A percentile compares a stretch with the other conserved stretches of the same genome.
Evolutionary conservation across 2,888 invertebrate genomes (phyloP).

Genomic region (Celastrina argiolus): DNA sequence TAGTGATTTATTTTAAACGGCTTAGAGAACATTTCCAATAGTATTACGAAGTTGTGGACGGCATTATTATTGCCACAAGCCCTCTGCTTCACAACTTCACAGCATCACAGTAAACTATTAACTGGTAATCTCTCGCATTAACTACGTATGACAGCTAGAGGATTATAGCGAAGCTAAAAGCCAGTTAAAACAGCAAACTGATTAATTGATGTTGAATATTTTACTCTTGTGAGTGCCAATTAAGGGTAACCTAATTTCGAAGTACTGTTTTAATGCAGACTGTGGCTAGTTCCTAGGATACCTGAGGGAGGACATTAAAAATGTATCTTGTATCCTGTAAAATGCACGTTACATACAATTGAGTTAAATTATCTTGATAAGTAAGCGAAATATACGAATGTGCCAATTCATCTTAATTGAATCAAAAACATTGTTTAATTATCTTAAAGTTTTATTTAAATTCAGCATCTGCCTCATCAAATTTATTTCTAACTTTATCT

Average conservation of each 20-base stretch:
- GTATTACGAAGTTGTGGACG: neutral
- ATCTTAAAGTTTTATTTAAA: neutral
- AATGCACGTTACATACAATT: too few relatives aligned
- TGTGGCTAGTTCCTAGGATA: too few relatives aligned
- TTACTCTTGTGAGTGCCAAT: too few relatives aligned
- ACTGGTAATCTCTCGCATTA: neutral
- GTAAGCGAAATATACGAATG: neutral
- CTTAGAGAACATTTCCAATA: neutral
- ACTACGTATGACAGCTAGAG: constrained; percentile 3
- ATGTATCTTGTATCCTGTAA: too few relatives aligned
- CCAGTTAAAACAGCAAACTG: neutral
- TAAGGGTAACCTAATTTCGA: too few relatives aligned
- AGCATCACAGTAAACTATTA: constrained; percentile 5
- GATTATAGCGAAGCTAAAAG: neutral
- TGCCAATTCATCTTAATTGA: neutral
- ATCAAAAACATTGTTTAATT: neutral
- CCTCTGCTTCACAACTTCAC: constrained; percentile 3
- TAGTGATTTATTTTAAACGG: neutral
- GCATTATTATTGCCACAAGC: neutral
- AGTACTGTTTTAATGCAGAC: too few relatives aligned
- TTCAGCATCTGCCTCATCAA: neutral
- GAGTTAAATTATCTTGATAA: too few relatives aligned
- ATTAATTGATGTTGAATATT: neutral
- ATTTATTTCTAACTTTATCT: neutral
- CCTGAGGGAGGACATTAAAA: too few relatives aligned